A percentile compares a stretch with the other conserved stretches of the same genome.
Conservation (phyloP, 2,113 vertebrate species). For the Nothocercus julius region DNA sequence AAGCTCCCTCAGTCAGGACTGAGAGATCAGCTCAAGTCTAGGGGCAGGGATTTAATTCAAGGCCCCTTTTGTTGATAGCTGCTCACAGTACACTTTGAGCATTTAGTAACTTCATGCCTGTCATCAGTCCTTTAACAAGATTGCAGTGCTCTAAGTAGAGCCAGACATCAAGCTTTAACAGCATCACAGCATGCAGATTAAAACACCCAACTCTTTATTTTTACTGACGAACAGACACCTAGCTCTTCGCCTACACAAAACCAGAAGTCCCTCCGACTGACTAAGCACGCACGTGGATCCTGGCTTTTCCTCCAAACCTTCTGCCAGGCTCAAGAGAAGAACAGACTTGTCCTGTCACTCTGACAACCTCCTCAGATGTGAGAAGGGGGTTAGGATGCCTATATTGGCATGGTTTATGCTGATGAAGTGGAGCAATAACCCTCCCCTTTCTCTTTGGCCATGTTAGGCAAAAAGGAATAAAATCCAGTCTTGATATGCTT, state of each 20-base stretch:
- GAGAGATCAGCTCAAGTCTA: conserved; percentile 22
- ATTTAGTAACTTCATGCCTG: conserved; percentile 52
- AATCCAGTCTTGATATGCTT: background rate
- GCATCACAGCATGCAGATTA: conserved; percentile 24
- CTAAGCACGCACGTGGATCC: background rate
- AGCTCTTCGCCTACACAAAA: background rate
- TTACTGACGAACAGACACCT: background rate
- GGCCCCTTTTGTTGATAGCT: conserved; percentile 18
- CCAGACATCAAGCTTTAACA: conserved; percentile 40
- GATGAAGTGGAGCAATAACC: background rate
- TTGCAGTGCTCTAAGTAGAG: conserved; percentile 35
- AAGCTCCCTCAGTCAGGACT: background rate
- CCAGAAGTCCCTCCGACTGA: background rate
- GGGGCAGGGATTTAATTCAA: conserved; percentile 51
- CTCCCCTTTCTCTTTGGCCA: background rate
- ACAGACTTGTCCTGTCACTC: background rate
- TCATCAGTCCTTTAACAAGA: conserved; percentile 56
- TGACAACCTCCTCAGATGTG: rapidly evolving
- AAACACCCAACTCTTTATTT: conserved; percentile 10
- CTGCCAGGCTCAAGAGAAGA: background rate
- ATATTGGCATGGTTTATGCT: background rate
- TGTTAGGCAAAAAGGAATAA: background rate
- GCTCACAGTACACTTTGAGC: conserved; percentile 11
- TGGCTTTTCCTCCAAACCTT: background rate
- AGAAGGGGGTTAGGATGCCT: background rate